Evolutionary conservation across 2,888 invertebrate genomes (phyloP).

Genomic region (Melieria crassipennis): DNA sequence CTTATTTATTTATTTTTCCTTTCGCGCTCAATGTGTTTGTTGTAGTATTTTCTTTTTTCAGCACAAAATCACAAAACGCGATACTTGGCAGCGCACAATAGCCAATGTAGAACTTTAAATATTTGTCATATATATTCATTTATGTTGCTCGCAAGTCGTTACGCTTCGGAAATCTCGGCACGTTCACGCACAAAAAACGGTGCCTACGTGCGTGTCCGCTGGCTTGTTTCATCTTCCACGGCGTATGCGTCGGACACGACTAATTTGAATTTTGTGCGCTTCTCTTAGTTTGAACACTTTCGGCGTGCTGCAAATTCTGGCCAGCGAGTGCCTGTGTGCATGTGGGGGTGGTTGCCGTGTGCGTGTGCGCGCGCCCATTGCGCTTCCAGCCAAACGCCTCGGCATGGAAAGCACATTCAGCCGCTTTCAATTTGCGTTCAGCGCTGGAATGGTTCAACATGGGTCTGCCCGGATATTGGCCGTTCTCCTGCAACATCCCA

Average conservation of each 20-base stretch:
- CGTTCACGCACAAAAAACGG: too few relatives aligned
- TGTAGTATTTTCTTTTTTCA: background rate
- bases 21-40: background rate
- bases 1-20: too few relatives aligned
- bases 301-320: background rate
- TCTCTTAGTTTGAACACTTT: slow-evolving; percentile 30
- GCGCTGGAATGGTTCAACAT: too few relatives aligned
- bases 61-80: background rate
- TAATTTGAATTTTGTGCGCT: slow-evolving; percentile 22
- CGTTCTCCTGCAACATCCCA: too few relatives aligned
- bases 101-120: background rate
- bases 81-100: background rate
- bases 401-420: too few relatives aligned
- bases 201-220: background rate
- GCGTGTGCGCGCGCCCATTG: background rate
- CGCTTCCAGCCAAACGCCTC: background rate
- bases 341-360: background rate
- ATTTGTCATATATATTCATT: background rate
- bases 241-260: slow-evolving; percentile 37
- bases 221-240: slow-evolving; percentile 24
- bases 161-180: too few relatives aligned
- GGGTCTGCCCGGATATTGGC: too few relatives aligned
- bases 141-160: background rate
- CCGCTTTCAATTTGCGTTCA: too few relatives aligned
- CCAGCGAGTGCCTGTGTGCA: background rate